Evolutionary conservation across 2,797 vertebrate species (phyloP), one percentile per base, ranked within the genome.

Genomic region (Oryzias sinensis): DNA sequence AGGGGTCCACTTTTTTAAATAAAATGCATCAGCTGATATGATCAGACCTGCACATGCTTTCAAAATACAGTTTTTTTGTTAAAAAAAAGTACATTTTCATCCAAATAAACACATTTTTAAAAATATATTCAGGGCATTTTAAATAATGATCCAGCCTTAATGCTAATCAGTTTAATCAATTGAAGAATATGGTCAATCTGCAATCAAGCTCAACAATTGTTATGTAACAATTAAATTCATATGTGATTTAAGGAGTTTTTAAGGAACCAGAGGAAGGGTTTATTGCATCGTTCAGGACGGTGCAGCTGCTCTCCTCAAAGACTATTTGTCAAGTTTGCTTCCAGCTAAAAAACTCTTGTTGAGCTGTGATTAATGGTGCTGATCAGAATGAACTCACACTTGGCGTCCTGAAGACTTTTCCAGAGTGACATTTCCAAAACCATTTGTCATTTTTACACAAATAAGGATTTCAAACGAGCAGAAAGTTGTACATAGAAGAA

Each of bases 1-100:
- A 92, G 84, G 76, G 76, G 55, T 83, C 71, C 82, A 77, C 69
- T 76, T 84, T 81, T 67, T 82, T 75, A 14, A 57, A 84, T 81
- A 88, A 88, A 88, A 89, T 80, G 63, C 81, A 88, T 87, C 57
- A 82, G 77, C 71, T 78, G 76, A 88, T 78, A 80, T 85, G 77
- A 85, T 89, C 79, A 57, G 68, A 76, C 80, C 78, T 22, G 6
- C 57, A 76, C 77, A 69, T 81, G 68, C 80, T 69, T 80, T 8
- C n/a, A 53, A 42, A 80, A 75, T 22, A 27, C 11, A 33, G 11
- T 3, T 9, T 37, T 9, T 33, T 37, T 37, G 14, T 2, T 9
- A 4, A 22, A 46, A 29, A 22, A 11, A 17, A 48, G 16, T 56
- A 22, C 37, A 43, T 18, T 14, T 27, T 44, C 14, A n/a, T 24